Evolutionary conservation across 2,888 invertebrate genomes (phyloP).

Genomic region (Eutolmus rufibarbis): DNA sequence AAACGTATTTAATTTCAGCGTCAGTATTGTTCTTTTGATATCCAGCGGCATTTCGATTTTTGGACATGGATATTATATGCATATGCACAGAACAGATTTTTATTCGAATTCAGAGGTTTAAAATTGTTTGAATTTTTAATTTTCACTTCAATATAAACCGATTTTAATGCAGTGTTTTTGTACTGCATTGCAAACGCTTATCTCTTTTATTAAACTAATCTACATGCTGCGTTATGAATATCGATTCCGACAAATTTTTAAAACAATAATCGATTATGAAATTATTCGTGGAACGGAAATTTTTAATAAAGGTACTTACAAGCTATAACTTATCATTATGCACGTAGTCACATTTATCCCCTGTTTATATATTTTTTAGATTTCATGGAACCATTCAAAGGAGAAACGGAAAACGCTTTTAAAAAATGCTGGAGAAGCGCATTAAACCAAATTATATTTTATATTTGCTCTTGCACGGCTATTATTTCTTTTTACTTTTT

Average conservation of each 20-base stretch:
- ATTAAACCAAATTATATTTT: background rate
- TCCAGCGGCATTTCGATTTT: background rate
- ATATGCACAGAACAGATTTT: background rate
- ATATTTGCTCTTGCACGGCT: background rate
- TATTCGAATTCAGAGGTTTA: background rate
- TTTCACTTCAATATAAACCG: background rate
- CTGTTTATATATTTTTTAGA: background rate
- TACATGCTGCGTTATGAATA: background rate
- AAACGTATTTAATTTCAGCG: background rate
- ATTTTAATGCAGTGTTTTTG: background rate
- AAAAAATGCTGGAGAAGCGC: background rate
- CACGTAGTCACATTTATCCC: background rate
- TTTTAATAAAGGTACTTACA: background rate
- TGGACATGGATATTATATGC: background rate
- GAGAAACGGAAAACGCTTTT: background rate
- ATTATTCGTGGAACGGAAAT: background rate
- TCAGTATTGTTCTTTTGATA: background rate
- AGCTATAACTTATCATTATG: background rate
- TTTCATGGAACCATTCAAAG: background rate
- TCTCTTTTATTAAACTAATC: background rate
- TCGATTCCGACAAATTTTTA: background rate
- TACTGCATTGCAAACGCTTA: background rate
- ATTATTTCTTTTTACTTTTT: background rate
- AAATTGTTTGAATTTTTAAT: background rate
- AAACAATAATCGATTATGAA: background rate